phyloP scores from a whole-genome alignment of 2,797 vertebrate species.

The Sebastes goodei region DNA sequence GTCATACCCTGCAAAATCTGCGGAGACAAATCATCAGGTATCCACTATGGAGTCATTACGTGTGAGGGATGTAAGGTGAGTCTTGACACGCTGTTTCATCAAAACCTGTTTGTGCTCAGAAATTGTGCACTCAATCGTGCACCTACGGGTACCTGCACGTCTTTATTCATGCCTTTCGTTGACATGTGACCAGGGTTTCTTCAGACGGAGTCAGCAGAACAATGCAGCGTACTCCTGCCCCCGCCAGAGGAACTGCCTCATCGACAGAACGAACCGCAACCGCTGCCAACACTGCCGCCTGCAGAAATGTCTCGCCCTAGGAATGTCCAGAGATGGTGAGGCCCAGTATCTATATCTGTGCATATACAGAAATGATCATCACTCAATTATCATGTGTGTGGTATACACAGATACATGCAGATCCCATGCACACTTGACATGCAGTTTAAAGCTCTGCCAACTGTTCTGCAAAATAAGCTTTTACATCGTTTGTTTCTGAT shows the following conservation, averaged over 20 bases:
- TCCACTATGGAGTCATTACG: conserved; percentile 99
- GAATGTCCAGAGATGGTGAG: conserved; percentile 99
- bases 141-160: not conserved
- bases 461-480: too few species aligned
- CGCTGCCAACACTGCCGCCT: conserved; percentile 99
- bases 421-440: not conserved
- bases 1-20: conserved; percentile 99
- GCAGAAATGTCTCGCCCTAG: conserved; percentile 99
- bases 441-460: too few species aligned
- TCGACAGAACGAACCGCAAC: conserved; percentile 99
- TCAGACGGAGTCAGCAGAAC: conserved; percentile 99
- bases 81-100: not conserved
- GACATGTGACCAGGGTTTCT: conserved; percentile 89
- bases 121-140: not conserved
- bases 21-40: conserved; percentile 99
- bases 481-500: not conserved
- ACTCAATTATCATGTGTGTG: not conserved
- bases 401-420: not conserved
- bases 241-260: conserved; percentile 99
- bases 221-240: conserved; percentile 98
- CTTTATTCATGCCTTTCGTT: conserved; percentile 11
- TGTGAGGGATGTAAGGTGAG: conserved; percentile 99
- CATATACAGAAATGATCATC: not conserved
- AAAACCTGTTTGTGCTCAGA: not conserved
- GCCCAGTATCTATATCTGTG: not conserved